A percentile compares a stretch with the other conserved stretches of the same genome.
Evolutionary conservation across 2,888 invertebrate species (phyloP).

Genomic region (Limnephilus lunatus): DNA sequence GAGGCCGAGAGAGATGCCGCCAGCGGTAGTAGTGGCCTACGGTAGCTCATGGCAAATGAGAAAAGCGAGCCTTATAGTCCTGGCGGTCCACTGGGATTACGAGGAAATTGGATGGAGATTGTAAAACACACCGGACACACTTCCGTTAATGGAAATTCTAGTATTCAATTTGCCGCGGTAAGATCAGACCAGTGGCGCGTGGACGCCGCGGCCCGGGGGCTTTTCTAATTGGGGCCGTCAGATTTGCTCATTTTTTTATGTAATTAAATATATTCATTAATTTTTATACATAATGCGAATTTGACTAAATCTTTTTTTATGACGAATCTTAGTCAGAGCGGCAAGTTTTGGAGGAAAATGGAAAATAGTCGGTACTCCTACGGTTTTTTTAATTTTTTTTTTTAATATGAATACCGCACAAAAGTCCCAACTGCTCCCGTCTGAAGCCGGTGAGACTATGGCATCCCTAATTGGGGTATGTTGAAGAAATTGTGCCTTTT

Average conservation of each 20-base stretch:
- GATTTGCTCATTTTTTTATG: not conserved
- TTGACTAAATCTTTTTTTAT: not conserved
- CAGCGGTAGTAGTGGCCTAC: not conserved
- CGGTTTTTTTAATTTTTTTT: no score
- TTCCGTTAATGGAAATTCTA: constrained; percentile 49
- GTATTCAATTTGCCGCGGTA: constrained; percentile 46
- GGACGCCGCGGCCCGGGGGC: not conserved
- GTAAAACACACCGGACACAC: constrained; percentile 47
- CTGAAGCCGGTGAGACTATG: no score
- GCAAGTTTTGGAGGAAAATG: no score
- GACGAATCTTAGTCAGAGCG: no score
- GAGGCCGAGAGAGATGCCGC: not conserved
- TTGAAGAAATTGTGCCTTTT: no score
- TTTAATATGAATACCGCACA: no score
- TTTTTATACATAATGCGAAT: no score
- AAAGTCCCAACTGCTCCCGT: no score
- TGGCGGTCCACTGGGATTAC: constrained; percentile 51
- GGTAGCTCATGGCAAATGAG: constrained; percentile 50
- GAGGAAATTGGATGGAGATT: constrained; percentile 54
- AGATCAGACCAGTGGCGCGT: constrained; percentile 15
- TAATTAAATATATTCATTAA: not conserved
- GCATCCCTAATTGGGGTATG: no score
- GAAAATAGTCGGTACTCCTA: no score
- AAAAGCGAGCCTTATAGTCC: constrained; percentile 49
- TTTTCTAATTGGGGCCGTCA: not conserved